Conservation (phyloP, 35 echinoderm and acorn worm species). For the Hemicentrotus pulcherrimus region DNA sequence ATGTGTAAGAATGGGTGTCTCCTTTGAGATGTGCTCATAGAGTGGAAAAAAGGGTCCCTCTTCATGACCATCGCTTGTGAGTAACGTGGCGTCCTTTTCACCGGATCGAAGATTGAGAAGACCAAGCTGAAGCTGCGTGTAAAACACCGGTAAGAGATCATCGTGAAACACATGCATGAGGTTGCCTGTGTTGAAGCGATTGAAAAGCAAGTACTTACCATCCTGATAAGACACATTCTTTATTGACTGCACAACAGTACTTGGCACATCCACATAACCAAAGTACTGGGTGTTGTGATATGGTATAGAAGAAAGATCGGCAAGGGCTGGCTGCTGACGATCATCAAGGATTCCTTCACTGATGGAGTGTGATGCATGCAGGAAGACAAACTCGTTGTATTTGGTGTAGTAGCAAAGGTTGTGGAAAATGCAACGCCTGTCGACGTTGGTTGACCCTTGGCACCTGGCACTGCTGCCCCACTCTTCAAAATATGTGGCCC, state of each 20-base stretch:
- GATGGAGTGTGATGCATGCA: constrained; percentile 65
- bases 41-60: constrained; percentile 72
- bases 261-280: constrained; percentile 65
- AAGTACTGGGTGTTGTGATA: constrained; percentile 99
- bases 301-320: constrained; percentile 83
- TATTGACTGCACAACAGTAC: constrained; percentile 19
- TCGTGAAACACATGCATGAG: constrained; percentile 98
- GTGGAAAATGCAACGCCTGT: constrained; percentile 82
- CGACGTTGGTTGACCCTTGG: constrained; percentile 63
- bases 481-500: not conserved
- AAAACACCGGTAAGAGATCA: constrained; percentile 86
- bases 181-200: constrained; percentile 87
- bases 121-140: constrained; percentile 59
- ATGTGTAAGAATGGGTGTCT: constrained; percentile 66
- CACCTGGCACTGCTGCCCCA: constrained; percentile 72
- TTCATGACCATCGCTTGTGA: constrained; percentile 69
- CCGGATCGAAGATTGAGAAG: not conserved
- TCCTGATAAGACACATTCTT: constrained; percentile 21
- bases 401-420: constrained; percentile 78
- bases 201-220: constrained; percentile 82
- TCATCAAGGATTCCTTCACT: constrained; percentile 67
- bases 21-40: constrained; percentile 64
- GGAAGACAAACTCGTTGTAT: constrained; percentile 76
- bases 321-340: constrained; percentile 77
- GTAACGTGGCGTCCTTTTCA: constrained; percentile 50